Evolutionary conservation across 1,140 invertebrate species (phyloP).

Genomic region (Saccostrea echinata): DNA sequence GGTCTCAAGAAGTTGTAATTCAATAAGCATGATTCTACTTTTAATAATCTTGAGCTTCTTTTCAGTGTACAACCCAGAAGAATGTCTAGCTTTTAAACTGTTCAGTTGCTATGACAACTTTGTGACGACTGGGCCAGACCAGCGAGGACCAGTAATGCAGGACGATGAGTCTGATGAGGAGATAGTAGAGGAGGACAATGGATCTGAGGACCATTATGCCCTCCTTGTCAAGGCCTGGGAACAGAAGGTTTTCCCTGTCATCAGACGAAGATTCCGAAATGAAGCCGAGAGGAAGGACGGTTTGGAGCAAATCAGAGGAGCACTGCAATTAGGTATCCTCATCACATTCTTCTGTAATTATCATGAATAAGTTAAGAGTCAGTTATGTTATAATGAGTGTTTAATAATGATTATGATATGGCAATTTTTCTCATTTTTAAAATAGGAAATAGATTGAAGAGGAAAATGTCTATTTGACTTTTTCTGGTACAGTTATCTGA

Average conservation of each 20-base stretch:
- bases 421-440: no score
- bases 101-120: slow-evolving; percentile 73
- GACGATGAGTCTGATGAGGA: slow-evolving; percentile 78
- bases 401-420: no score
- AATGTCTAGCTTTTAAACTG: slow-evolving; percentile 74
- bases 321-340: slow-evolving; percentile 75
- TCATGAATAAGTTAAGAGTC: no score
- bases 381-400: no score
- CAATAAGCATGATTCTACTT: no score
- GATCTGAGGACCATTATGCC: slow-evolving; percentile 77
- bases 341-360: no score
- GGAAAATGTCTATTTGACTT: no score
- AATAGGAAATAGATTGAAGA: no score
- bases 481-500: no score
- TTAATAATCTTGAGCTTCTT: no score
- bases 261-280: slow-evolving; percentile 79
- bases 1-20: no score
- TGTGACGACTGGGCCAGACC: slow-evolving; percentile 72
- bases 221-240: slow-evolving; percentile 80
- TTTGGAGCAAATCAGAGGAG: slow-evolving; percentile 80
- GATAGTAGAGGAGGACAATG: slow-evolving; percentile 69
- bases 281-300: slow-evolving; percentile 81
- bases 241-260: slow-evolving; percentile 80
- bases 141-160: slow-evolving; percentile 60
- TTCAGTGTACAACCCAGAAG: slow-evolving; percentile 76